phyloP scores from a whole-genome alignment of 2,797 vertebrate genomes.

The Chelonia mydas region DNA sequence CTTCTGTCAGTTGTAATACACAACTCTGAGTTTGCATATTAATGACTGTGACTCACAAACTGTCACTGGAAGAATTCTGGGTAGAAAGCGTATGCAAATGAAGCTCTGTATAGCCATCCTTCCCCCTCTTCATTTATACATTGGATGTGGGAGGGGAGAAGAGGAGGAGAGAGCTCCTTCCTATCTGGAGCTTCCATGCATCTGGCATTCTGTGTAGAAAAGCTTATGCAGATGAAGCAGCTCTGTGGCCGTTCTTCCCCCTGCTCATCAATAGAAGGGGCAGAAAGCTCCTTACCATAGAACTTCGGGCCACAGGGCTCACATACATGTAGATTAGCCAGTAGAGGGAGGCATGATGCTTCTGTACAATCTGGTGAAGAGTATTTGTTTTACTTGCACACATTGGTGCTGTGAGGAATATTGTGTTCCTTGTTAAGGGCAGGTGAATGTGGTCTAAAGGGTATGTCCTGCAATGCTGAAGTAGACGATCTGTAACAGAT shows the following conservation, averaged over 20 bases:
- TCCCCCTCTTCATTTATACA: background rate
- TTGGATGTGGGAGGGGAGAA: background rate
- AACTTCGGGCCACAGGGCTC: background rate
- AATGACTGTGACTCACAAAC: background rate
- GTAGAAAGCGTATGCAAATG: background rate
- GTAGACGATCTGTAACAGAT: accelerated
- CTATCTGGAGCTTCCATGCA: background rate
- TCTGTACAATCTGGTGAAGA: background rate
- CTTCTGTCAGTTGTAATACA: background rate
- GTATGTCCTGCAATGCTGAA: background rate
- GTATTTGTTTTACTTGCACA: background rate
- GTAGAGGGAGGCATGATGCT: background rate
- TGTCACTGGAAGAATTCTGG: background rate
- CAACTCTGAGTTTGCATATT: background rate
- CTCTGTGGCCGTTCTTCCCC: background rate
- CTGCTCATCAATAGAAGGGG: background rate
- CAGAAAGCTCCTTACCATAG: background rate
- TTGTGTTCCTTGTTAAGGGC: background rate
- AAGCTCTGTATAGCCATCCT: background rate
- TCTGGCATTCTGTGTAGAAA: background rate
- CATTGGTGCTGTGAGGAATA: background rate
- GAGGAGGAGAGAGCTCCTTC: background rate
- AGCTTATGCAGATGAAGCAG: background rate
- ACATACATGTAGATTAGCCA: background rate
- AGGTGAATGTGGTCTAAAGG: background rate